Evolutionary conservation across 2,797 vertebrate species (phyloP).

Genomic region (Melanitta fusca): DNA sequence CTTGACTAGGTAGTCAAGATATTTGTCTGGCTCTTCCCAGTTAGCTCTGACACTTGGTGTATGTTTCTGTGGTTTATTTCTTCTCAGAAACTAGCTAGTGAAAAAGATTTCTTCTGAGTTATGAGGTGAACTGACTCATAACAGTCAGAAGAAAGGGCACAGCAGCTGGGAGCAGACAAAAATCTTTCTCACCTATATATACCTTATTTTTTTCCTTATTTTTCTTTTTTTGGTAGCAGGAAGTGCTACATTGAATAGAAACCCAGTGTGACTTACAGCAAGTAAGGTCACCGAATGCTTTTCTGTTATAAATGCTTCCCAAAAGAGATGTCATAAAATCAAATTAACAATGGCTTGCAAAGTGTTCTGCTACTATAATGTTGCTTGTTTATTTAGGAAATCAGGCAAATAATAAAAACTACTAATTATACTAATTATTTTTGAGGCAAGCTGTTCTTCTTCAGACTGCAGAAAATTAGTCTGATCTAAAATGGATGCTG

Average conservation of each 20-base stretch:
- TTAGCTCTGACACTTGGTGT: not conserved
- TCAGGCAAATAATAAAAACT: not conserved
- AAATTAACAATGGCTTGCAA: not conserved
- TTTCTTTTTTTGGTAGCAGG: not conserved
- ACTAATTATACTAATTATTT: not conserved
- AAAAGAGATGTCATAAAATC: not conserved
- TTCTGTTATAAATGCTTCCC: not conserved
- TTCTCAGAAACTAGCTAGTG: not conserved
- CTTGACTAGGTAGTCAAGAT: not conserved
- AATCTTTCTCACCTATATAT: not conserved
- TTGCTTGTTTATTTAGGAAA: not conserved
- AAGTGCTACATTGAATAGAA: not conserved
- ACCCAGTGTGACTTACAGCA: not conserved
- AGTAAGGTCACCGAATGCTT: not conserved
- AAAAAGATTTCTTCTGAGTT: not conserved
- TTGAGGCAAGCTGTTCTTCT: not conserved
- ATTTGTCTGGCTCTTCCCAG: not conserved
- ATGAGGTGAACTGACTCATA: accelerated
- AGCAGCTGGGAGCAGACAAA: not conserved
- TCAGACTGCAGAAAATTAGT: not conserved
- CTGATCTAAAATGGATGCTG: not conserved
- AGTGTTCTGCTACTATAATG: not conserved
- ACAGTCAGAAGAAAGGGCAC: not conserved
- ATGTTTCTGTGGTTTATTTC: not conserved
- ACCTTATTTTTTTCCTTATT: not conserved